Base-by-base conservation (phyloP, 2,797 vertebrate species). In the Syngnathus acus region DNA sequence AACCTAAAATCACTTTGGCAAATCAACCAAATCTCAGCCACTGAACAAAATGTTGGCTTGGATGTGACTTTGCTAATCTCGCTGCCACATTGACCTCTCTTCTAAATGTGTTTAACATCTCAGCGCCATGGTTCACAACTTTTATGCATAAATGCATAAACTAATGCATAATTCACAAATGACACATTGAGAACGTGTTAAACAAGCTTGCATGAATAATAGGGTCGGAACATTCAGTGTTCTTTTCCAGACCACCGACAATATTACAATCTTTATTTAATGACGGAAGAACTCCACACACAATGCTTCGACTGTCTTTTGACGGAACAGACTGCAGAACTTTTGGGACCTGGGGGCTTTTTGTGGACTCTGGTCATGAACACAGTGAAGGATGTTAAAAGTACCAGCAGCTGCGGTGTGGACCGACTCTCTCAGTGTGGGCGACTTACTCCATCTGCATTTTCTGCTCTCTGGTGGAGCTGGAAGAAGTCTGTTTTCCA, bases 321-420 rank as follows among this genome's bases (percentile, higher is more conserved):
- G 71, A 72, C 70, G 72, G 70, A 74, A 77, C 64, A 68, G 70
- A 71, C 69, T 43, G 32, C 65, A 72, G 66, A 78, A 73, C 73
- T 76, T 79, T 72, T 48, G 72, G 70, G 74, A 75, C 70, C 63
- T 64, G 45, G 68, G 75, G 79, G 67, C 62, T 55, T 75, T 76
- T 72, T 80, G 43, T 73, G 70, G 70, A 78, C 73, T 72, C 65
- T 13, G 65, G 68, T 82, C 77, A 81, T 79, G 76, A 82, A 80
- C 77, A 68, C 68, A 75, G 67, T 73, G 64, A 62, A 75, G 75
- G 64, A 75, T 81, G 81, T 86, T 80, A 79, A 78, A 82, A 79
- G 69, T 78, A 68, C 69, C 75, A 79, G 70, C 75, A 78, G 79
- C 78, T 75, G 72, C 72, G 69, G 79, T 78, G 37, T 62, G 65